A percentile compares a stretch with the other conserved stretches of the same genome.
phyloP scores from a whole-genome alignment of 2,888 invertebrate genomes.

The Hyalella azteca region DNA sequence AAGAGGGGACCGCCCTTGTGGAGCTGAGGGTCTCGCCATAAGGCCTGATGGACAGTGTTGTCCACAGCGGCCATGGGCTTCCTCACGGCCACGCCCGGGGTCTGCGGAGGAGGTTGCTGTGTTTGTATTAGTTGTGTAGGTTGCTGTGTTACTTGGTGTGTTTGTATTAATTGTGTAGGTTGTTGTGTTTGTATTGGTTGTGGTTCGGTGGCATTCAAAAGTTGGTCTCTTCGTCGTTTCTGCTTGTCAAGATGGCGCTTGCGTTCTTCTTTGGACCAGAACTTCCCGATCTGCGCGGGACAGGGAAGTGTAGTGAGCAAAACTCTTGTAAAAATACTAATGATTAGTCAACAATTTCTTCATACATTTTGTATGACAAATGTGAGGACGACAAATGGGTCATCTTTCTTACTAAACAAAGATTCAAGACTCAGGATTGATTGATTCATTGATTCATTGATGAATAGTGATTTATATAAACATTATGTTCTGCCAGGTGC shows the following conservation, averaged over 20 bases:
- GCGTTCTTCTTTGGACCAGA: constrained; percentile 78
- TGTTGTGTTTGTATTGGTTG: constrained; percentile 6
- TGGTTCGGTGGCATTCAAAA: constrained; percentile 25
- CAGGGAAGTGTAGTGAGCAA: too few species aligned
- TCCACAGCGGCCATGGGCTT: constrained; percentile 39
- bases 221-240: constrained; percentile 64
- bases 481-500: too few species aligned
- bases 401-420: too few species aligned
- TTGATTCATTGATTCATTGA: too few species aligned
- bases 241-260: constrained; percentile 76
- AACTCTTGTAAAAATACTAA: too few species aligned
- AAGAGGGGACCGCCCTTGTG: not conserved
- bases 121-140: constrained; percentile 5
- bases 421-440: too few species aligned
- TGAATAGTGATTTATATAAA: too few species aligned
- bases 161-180: constrained; percentile 38
- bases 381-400: too few species aligned
- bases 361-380: too few species aligned
- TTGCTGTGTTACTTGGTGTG: constrained; percentile 23
- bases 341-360: too few species aligned
- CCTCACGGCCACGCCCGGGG: not conserved
- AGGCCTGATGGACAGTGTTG: constrained; percentile 52
- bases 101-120: not conserved
- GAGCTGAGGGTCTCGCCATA: constrained; percentile 47
- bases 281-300: constrained; percentile 70